Percentiles rank a stretch among this genome's conserved stretches.
These are phyloP conservation scores for Tinea pellionella DNA, from an alignment of 2,888 invertebrate species.

Conservation along the genomic window DNA sequence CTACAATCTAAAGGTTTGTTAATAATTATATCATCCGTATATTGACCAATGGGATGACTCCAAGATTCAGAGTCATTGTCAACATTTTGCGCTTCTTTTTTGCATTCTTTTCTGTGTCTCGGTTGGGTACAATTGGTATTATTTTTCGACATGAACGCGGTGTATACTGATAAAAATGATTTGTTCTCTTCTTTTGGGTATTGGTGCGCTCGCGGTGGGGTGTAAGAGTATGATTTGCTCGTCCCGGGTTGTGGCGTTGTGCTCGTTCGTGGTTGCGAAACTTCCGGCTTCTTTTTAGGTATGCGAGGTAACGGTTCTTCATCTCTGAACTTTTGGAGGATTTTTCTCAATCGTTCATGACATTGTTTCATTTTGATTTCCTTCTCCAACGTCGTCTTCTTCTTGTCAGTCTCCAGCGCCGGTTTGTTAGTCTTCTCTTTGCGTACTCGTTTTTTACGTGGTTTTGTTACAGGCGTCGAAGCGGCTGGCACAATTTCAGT, in stretches of 20 bases:
- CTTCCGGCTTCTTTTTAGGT: not conserved
- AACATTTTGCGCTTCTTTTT: not conserved
- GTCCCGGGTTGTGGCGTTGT: constrained; percentile 16
- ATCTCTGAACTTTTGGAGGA: not conserved
- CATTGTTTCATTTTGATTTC: not conserved
- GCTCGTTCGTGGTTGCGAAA: not conserved
- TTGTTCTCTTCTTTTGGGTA: constrained; percentile 36
- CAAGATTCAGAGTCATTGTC: constrained; percentile 19
- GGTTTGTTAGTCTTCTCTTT: no score
- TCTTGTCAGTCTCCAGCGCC: not conserved
- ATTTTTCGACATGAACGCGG: constrained; percentile 44
- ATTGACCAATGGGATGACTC: constrained; percentile 45
- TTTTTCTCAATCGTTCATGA: not conserved
- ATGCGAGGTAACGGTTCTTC: constrained; percentile 13
- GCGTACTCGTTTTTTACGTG: not conserved
- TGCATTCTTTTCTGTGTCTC: not conserved
- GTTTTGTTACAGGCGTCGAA: not conserved
- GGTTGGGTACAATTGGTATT: not conserved
- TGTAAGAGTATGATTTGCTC: constrained; percentile 20
- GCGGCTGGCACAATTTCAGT: not conserved
- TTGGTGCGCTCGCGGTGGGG: not conserved
- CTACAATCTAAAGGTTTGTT: constrained; percentile 39
- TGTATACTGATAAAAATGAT: constrained; percentile 54
- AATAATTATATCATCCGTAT: constrained; percentile 52
- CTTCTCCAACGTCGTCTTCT: not conserved